These are phyloP conservation scores for Tonatia bakeri DNA, from an alignment of 2,113 vertebrate genomes.

Conservation along the genomic window DNA sequence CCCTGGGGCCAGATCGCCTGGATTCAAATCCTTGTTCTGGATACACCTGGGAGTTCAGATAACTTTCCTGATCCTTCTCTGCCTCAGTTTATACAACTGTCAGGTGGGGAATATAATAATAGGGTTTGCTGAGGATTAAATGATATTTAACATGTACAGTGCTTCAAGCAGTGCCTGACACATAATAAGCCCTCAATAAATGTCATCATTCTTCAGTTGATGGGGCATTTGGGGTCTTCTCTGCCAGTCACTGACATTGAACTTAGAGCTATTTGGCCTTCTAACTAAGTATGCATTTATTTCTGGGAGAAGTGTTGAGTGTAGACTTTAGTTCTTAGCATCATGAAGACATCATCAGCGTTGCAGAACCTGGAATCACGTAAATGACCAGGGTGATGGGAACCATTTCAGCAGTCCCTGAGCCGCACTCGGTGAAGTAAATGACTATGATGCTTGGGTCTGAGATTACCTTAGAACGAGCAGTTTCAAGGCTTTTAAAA, in stretches of 20 bases:
- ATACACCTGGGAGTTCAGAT: not conserved
- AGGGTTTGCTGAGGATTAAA: not conserved
- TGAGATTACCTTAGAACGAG: not conserved
- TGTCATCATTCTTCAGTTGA: not conserved
- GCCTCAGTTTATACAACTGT: not conserved
- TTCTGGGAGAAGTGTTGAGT: conserved; percentile 12
- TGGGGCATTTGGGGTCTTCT: not conserved
- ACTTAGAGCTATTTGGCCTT: not conserved
- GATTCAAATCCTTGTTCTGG: not conserved
- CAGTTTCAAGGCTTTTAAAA: not conserved
- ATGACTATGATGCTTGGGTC: not conserved
- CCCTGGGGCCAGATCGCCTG: not conserved
- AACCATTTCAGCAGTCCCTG: not conserved
- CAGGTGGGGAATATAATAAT: not conserved
- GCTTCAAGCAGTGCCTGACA: not conserved
- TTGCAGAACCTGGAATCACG: not conserved
- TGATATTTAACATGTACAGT: not conserved
- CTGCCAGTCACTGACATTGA: not conserved
- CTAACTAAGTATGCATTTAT: not conserved
- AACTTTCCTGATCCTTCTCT: not conserved
- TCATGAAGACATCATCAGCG: not conserved
- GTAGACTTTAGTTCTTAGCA: not conserved
- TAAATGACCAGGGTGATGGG: not conserved
- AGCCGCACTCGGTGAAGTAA: not conserved
- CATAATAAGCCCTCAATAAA: not conserved